These are phyloP conservation scores for Pygocentrus nattereri DNA, from an alignment of 2,797 vertebrate species.

Conservation along the genomic window DNA sequence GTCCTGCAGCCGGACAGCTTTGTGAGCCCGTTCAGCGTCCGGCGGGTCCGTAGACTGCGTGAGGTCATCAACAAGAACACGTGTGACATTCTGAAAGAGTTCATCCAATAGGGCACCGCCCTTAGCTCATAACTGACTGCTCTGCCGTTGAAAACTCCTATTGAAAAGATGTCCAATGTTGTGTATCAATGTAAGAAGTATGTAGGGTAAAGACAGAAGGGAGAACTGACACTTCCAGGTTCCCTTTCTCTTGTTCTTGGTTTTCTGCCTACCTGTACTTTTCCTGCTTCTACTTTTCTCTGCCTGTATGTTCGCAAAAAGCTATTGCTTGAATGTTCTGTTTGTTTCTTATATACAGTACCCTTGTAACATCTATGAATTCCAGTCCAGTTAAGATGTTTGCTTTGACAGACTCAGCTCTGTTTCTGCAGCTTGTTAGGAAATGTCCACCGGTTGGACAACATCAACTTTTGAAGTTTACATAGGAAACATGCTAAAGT, in stretches of 20 bases:
- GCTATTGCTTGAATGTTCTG: slow-evolving; percentile 3
- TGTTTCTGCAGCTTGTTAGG: slow-evolving; percentile 52
- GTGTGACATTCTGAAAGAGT: slow-evolving; percentile 93
- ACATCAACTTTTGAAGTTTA: slow-evolving; percentile 49
- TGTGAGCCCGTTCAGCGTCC: slow-evolving; percentile 84
- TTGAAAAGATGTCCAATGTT: background rate
- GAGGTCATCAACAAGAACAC: slow-evolving; percentile 96
- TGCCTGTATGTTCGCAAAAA: background rate
- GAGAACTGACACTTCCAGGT: slow-evolving; percentile 13
- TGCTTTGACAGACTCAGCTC: slow-evolving; percentile 51
- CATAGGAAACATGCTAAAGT: slow-evolving; percentile 51
- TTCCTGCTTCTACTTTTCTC: background rate
- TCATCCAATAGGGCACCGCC: slow-evolving; percentile 81
- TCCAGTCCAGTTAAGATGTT: slow-evolving; percentile 49
- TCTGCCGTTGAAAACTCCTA: slow-evolving; percentile 3
- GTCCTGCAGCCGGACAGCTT: slow-evolving; percentile 93
- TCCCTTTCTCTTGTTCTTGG: background rate
- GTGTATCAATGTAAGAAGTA: slow-evolving; percentile 9
- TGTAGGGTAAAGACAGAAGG: background rate
- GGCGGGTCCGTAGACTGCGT: slow-evolving; percentile 88
- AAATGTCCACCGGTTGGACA: slow-evolving; percentile 49
- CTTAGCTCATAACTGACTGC: slow-evolving; percentile 32
- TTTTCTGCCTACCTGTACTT: background rate
- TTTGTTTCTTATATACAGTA: slow-evolving; percentile 46
- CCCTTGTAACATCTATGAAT: slow-evolving; percentile 30